Conservation (phyloP, 2,797 vertebrate genomes). For the Oryzias dopingdopingensis region DNA sequence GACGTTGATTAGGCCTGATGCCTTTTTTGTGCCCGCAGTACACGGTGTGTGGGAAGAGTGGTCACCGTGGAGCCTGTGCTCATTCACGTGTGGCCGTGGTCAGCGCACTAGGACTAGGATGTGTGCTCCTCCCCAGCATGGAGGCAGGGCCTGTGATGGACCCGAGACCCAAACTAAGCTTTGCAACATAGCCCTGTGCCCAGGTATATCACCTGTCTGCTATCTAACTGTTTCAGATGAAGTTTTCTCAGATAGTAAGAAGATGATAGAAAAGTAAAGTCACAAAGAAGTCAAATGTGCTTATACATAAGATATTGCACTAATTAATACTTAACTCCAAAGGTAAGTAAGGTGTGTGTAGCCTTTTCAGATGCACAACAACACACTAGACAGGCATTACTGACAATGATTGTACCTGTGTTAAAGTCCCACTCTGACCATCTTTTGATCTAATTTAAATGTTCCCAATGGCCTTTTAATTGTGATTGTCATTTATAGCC, state of each 20-base stretch:
- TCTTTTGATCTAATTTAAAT: no score
- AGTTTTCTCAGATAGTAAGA: slow-evolving; percentile 24
- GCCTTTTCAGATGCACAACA: neutral
- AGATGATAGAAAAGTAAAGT: slow-evolving; percentile 10
- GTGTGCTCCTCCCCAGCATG: slow-evolving; percentile 94
- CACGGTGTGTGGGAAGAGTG: slow-evolving; percentile 99
- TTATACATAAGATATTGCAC: neutral
- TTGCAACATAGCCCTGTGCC: slow-evolving; percentile 99
- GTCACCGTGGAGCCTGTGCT: slow-evolving; percentile 99
- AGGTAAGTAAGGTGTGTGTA: slow-evolving; percentile 49
- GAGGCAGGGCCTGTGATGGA: slow-evolving; percentile 95
- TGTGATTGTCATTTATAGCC: no score
- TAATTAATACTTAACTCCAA: slow-evolving; percentile 21
- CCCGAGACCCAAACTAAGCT: slow-evolving; percentile 98
- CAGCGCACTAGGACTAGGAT: slow-evolving; percentile 96
- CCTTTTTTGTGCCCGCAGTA: slow-evolving; percentile 86
- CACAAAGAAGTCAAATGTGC: neutral
- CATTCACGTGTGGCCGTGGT: slow-evolving; percentile 98
- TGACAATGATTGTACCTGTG: no score
- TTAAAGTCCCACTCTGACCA: no score
- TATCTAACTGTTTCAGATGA: slow-evolving; percentile 26
- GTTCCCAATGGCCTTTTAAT: no score
- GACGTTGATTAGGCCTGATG: slow-evolving; percentile 69
- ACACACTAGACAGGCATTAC: no score
- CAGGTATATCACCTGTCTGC: slow-evolving; percentile 79